phyloP scores from a whole-genome alignment of 2,888 invertebrate species.

The Palloptera scutellata region DNA sequence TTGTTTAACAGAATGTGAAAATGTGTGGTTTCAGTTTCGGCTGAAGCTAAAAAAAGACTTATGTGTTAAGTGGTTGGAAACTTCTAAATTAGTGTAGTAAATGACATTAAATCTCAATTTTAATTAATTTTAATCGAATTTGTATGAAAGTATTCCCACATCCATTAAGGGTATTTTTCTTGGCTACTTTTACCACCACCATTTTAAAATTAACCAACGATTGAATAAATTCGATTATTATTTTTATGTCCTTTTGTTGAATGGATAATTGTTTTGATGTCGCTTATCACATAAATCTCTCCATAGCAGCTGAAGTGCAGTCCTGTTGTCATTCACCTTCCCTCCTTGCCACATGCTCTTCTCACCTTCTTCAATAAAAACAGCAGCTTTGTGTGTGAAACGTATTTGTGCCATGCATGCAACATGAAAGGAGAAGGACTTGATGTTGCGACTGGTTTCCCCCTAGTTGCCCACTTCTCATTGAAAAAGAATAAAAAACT shows the following conservation, averaged over 20 bases:
- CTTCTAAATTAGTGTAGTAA: not conserved
- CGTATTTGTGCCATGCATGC: not conserved
- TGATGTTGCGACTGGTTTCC: not conserved
- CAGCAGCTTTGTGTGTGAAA: no score
- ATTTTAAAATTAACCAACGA: no score
- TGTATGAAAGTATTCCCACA: no score
- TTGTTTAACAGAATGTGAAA: not conserved
- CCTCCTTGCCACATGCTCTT: no score
- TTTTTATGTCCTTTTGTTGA: slow-evolving; percentile 6
- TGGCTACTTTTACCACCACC: no score
- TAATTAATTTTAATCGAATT: slow-evolving; percentile 23
- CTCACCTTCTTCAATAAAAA: no score
- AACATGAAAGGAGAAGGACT: slow-evolving; percentile 19
- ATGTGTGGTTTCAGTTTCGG: not conserved
- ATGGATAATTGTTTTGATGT: slow-evolving; percentile 28
- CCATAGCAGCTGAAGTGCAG: not conserved
- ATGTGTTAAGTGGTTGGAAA: not conserved
- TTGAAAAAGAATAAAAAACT: not conserved
- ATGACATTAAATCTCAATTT: not conserved
- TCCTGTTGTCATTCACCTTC: not conserved
- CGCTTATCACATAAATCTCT: slow-evolving; percentile 22
- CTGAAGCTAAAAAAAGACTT: not conserved
- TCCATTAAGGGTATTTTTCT: no score
- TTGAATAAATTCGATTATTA: slow-evolving; percentile 15
- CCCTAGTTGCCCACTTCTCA: not conserved